Conservation (phyloP, 37 sponge, comb jelly and placozoan genomes). For the Halisarca cf. caerulea region DNA sequence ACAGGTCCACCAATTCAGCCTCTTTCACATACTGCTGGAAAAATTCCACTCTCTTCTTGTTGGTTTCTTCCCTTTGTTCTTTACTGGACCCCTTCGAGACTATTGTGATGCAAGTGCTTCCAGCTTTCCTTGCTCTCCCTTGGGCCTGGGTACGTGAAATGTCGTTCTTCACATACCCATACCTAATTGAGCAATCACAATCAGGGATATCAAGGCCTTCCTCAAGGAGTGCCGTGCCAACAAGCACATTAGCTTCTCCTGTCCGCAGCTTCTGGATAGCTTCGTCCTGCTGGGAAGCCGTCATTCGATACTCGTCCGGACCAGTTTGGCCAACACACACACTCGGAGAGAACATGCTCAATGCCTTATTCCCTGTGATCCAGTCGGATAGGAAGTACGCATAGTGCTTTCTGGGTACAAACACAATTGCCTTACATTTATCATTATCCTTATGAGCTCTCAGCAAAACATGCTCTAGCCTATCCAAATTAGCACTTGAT, state of each 20-base stretch:
- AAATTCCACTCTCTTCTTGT: slow-evolving; percentile 9
- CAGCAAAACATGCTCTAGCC: not conserved
- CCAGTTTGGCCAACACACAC: slow-evolving; percentile 43
- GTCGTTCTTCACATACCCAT: slow-evolving; percentile 19
- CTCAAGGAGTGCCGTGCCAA: slow-evolving; percentile 22
- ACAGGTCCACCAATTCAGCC: not conserved
- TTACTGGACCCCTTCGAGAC: not conserved
- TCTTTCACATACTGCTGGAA: not conserved
- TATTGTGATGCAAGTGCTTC: slow-evolving; percentile 12
- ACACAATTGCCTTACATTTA: not conserved
- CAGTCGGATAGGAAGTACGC: not conserved
- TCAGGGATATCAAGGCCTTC: slow-evolving; percentile 30
- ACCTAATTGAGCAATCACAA: not conserved
- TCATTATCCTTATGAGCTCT: not conserved
- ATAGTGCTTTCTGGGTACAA: not conserved
- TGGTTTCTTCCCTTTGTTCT: not conserved
- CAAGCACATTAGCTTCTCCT: slow-evolving; percentile 62
- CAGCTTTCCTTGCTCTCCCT: slow-evolving; percentile 13
- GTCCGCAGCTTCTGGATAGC: slow-evolving; percentile 74
- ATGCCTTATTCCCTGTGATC: not conserved
- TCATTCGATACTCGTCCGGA: slow-evolving; percentile 50
- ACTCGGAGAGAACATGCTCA: not conserved
- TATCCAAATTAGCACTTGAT: not conserved
- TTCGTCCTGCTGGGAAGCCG: slow-evolving; percentile 52
- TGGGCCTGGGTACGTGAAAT: slow-evolving; percentile 26